Evolutionary conservation across 2,888 invertebrate species (phyloP).

Genomic region (Falcaria lacertinaria): DNA sequence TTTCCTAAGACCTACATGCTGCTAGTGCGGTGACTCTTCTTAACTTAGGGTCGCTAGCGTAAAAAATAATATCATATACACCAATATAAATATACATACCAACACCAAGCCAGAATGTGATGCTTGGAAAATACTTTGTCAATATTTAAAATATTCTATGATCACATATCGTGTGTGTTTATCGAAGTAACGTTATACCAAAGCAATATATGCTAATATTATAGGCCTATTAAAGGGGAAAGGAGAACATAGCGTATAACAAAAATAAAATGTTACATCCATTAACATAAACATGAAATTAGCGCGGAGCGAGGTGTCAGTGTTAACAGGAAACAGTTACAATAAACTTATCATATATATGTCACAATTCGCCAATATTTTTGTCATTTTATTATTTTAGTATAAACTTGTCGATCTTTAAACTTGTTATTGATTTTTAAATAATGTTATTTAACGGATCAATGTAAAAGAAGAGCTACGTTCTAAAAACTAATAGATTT

Average conservation of each 20-base stretch:
- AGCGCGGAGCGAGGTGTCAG: conserved; percentile 23
- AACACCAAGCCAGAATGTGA: no score
- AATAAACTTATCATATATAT: conserved; percentile 23
- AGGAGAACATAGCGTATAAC: conserved; percentile 4
- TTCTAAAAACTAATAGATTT: not conserved
- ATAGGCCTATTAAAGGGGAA: conserved; percentile 1
- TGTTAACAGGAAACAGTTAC: conserved; percentile 28
- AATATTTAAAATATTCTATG: not conserved
- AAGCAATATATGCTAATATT: conserved; percentile 1
- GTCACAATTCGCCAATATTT: conserved; percentile 27
- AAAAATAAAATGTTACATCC: conserved; percentile 17
- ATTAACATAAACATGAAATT: conserved; percentile 26
- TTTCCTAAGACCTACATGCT: no score
- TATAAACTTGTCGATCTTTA: conserved; percentile 18
- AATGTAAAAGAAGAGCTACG: conserved; percentile 3
- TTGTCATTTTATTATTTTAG: conserved; percentile 32
- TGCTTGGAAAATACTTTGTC: not conserved
- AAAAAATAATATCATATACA: no score
- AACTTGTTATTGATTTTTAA: conserved; percentile 3
- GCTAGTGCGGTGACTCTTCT: no score
- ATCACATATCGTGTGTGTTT: not conserved
- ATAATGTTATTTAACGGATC: conserved; percentile 9
- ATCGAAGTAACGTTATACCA: not conserved
- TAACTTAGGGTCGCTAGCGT: no score
- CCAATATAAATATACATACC: no score